Evolutionary conservation across 2,888 invertebrate species (phyloP).

Genomic region (Tineola bisselliella): DNA sequence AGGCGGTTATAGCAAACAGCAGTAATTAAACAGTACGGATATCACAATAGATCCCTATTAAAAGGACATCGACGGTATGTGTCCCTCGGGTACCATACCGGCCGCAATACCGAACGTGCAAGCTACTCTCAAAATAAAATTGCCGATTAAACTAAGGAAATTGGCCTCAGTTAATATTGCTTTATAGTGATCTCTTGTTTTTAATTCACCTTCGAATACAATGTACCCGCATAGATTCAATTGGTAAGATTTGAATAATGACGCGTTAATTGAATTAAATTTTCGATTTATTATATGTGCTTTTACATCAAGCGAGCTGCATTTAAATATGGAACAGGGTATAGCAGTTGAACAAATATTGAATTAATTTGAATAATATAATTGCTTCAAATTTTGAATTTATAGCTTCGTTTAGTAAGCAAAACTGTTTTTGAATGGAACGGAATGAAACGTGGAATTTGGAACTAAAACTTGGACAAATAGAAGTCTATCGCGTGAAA

Average conservation of each 20-base stretch:
- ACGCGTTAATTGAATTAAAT: not conserved
- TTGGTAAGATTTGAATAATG: conserved; percentile 5
- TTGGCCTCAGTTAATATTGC: conserved; percentile 1
- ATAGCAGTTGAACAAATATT: too few species aligned
- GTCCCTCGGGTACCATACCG: conserved; percentile 29
- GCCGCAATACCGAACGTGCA: conserved; percentile 12
- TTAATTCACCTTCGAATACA: not conserved
- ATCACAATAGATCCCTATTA: conserved; percentile 48
- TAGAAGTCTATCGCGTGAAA: conserved; percentile 21
- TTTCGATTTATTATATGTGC: not conserved
- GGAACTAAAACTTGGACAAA: conserved; percentile 10
- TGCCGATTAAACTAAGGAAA: not conserved
- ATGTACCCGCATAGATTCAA: not conserved
- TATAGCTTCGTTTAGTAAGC: not conserved
- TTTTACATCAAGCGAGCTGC: too few species aligned
- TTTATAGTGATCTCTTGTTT: not conserved
- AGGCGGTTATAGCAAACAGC: conserved; percentile 18
- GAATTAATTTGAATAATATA: too few species aligned
- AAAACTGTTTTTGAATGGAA: not conserved
- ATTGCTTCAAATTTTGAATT: too few species aligned
- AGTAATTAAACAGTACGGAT: conserved; percentile 28
- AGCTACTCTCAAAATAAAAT: conserved; percentile 10
- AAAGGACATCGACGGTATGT: conserved; percentile 35
- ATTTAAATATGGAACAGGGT: too few species aligned
- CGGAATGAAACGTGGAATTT: too few species aligned